phyloP scores from a whole-genome alignment of 2,113 vertebrate genomes.

The Otolemur garnettii region DNA sequence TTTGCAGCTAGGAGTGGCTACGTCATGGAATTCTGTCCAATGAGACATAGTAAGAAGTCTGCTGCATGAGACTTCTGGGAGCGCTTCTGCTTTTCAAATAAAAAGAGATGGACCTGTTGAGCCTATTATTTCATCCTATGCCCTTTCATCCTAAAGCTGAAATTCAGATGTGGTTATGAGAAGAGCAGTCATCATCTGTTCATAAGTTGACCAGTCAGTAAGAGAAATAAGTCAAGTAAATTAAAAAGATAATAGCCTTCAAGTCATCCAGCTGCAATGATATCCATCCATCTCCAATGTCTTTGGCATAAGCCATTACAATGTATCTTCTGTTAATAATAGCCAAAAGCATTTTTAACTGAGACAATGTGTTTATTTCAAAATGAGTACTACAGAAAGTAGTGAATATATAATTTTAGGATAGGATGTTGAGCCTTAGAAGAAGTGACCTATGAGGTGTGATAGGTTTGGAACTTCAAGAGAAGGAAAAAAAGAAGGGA shows the following conservation, averaged over 20 bases:
- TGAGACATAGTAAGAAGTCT: not conserved
- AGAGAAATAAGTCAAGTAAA: not conserved
- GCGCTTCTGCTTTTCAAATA: not conserved
- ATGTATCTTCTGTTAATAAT: no score
- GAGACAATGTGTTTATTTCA: slow-evolving; percentile 3
- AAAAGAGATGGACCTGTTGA: not conserved
- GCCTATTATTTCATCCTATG: not conserved
- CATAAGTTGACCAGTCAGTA: not conserved
- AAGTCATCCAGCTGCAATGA: not conserved
- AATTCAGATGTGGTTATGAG: not conserved
- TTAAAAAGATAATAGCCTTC: not conserved
- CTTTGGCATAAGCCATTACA: not conserved
- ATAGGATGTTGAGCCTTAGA: not conserved
- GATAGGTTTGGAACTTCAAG: slow-evolving; percentile 22
- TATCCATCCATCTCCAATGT: not conserved
- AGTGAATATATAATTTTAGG: not conserved
- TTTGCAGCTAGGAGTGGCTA: not conserved
- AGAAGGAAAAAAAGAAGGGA: not conserved
- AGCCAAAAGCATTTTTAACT: not conserved
- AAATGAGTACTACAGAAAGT: slow-evolving; percentile 15
- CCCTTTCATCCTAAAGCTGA: not conserved
- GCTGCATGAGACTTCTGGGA: not conserved
- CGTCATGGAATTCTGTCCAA: not conserved
- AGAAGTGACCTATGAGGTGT: not conserved
- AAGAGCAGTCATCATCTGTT: not conserved